Evolutionary conservation across 1,140 invertebrate genomes (phyloP), one percentile per base, ranked within the genome.

Genomic region (Polypedilum vanderplanki): DNA sequence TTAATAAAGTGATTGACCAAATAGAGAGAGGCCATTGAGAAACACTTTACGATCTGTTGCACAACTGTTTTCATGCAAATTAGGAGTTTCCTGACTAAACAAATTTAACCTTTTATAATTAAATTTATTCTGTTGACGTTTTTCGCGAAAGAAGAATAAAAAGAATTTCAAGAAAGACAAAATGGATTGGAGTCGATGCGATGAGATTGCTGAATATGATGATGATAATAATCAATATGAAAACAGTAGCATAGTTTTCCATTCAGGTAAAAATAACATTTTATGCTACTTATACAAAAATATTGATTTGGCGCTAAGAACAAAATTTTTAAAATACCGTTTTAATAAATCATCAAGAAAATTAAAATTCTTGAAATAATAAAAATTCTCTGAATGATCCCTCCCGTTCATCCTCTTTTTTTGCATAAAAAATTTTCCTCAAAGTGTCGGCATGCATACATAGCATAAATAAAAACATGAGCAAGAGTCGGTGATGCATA

Each of bases 111-210:
- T 57, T 46, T 46, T 46, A 12, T 57, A n/a, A 57, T 57, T 57
- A n/a, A 57, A 57, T 15, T 57, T 57, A n/a, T 57, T 57, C 3
- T 57, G 12, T 15, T 57, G n/a, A 4, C n/a, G 10, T n/a, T 57
- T 1, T 57, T 15, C 12, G 46, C 0, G 12, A 57, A 57, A 1
- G 12, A 57, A 57, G 46, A 57, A 3, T 12, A 57, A 57, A n/a
- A 57, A 57, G 46, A 57, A 57, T 15, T 57, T 15, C n/a, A 15
- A n/a, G 12, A 57, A 57, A 57, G 1, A 57, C 10, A 57, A 15
- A 9, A 70, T 70, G 65, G 65, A 70, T 70, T 70, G 65, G 65
- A 70, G 20, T 70, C 65, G 65, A 70, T 70, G 65, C 17, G 65
- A 70, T 22, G 65, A 70, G 1, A 70, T 70, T 70, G n/a, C n/a